Base-by-base conservation (phyloP, 1,140 invertebrate species). In the Papilio polytes region DNA sequence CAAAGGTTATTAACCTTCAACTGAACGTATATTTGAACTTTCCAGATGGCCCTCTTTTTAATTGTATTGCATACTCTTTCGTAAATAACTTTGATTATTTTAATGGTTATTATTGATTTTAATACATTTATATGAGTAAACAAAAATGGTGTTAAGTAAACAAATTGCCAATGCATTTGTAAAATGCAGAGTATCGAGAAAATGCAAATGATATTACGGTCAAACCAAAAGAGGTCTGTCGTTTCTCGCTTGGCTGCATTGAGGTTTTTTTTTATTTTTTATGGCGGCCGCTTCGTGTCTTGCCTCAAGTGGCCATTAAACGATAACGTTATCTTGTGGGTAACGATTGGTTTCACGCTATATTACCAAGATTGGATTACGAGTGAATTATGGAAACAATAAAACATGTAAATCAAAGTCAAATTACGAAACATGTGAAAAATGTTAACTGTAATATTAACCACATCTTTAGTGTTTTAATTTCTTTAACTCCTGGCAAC, bases 201-300 rank as follows among this genome's bases (percentile, higher is more conserved):
- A 88, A 91, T 88, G 89, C 88, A 89, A 90, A 92, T 91, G 85
- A 86, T 87, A 90, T 90, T 90, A 86, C 84, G 82, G 80, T 74
- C 83, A 91, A 88, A 89, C 88, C 89, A 84, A 90, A 92, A 89
- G 85, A 84, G 81, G 86, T 70, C 0, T 70, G 59, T 66, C 59
- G 59, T 66, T 31, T 31, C 59, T 66, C 59, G 59, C 59, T 66
- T 88, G 86, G 85, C 82, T 81, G 85, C 86, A 88, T 89, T 89
- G 87, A 89, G 87, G 74, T 83, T 89, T 89, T 89, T 85, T 82
- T 87, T 82, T 86, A 85, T 66, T 90, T 87, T 86, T 89, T 86
- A 84, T 84, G 77, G 31, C 77, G 77, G 10, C 12, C n/a, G 77
- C 63, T 70, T 80, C 82, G 83, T 86, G 83, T 86, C 86, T 85